Evolutionary conservation across 1,140 invertebrate genomes (phyloP).

Genomic region (Hypsibius dujardini): DNA sequence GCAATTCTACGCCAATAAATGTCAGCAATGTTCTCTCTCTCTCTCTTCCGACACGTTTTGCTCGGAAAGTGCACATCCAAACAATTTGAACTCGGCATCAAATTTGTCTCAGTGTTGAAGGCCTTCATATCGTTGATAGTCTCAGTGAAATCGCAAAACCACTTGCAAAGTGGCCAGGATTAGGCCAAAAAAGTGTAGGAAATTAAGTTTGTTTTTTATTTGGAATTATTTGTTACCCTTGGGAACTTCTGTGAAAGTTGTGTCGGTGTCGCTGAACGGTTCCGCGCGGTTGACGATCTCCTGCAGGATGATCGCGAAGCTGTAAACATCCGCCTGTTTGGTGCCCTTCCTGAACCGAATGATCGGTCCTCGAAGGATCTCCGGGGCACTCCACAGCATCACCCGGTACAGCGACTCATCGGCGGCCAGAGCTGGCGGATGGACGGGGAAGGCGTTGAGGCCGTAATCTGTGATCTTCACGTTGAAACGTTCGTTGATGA

Average conservation of each 20-base stretch:
- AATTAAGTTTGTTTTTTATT: too few relatives aligned
- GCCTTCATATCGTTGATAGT: too few relatives aligned
- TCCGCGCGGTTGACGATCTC: conserved; percentile 36
- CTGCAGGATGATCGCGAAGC: conserved; percentile 81
- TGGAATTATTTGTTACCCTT: neutral
- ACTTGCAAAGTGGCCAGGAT: too few relatives aligned
- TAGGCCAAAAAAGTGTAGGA: too few relatives aligned
- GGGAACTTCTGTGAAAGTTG: neutral
- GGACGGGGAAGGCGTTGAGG: neutral
- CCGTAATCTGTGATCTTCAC: conserved; percentile 11
- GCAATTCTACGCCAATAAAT: too few relatives aligned
- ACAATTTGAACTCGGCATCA: too few relatives aligned
- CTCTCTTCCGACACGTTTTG: too few relatives aligned
- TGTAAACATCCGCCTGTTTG: conserved; percentile 76
- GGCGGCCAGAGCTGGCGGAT: neutral
- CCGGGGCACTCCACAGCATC: conserved; percentile 55
- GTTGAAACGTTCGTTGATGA: conserved; percentile 1
- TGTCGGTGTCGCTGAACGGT: neutral
- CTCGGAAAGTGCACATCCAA: too few relatives aligned
- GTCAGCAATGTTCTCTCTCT: too few relatives aligned
- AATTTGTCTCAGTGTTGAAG: too few relatives aligned
- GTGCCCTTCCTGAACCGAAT: conserved; percentile 37
- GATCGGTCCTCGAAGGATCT: conserved; percentile 43
- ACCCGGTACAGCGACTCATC: neutral
- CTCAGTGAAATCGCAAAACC: too few relatives aligned